Percentiles rank a stretch among this genome's conserved stretches.
phyloP scores from a whole-genome alignment of 2,888 invertebrate genomes.

The Tipula helvola region DNA sequence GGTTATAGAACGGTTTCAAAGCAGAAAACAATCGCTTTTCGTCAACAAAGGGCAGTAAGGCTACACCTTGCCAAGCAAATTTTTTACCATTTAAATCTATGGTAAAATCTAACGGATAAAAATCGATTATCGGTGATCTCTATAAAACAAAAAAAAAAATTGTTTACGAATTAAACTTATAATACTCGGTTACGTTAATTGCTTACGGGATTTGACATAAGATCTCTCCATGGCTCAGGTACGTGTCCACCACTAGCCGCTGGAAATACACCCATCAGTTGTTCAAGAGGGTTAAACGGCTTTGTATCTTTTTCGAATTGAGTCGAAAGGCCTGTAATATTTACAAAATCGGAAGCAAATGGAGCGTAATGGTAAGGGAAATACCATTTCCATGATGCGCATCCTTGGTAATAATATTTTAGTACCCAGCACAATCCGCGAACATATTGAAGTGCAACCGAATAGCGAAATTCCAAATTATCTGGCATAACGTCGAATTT shows the following conservation, averaged over 20 bases:
- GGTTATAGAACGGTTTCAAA: slow-evolving; percentile 63
- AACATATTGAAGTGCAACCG: slow-evolving; percentile 89
- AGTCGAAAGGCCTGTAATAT: slow-evolving; percentile 73
- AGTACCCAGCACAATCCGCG: slow-evolving; percentile 96
- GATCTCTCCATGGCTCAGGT: slow-evolving; percentile 80
- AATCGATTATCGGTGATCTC: slow-evolving; percentile 92
- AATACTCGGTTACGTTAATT: neutral
- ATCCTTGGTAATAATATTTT: slow-evolving; percentile 98
- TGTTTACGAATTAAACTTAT: neutral
- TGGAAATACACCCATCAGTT: slow-evolving; percentile 98
- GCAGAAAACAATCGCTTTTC: slow-evolving; percentile 79
- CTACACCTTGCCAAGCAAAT: slow-evolving; percentile 99
- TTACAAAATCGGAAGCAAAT: slow-evolving; percentile 96
- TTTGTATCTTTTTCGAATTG: slow-evolving; percentile 77
- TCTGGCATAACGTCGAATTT: slow-evolving; percentile 72
- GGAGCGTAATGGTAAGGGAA: slow-evolving; percentile 99
- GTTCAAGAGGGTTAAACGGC: slow-evolving; percentile 96
- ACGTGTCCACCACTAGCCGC: slow-evolving; percentile 92
- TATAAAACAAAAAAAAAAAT: slow-evolving; percentile 24
- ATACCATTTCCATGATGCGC: slow-evolving; percentile 99
- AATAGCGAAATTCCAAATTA: slow-evolving; percentile 75
- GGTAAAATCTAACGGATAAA: slow-evolving; percentile 95
- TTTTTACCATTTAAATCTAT: slow-evolving; percentile 99
- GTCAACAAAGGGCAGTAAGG: slow-evolving; percentile 94
- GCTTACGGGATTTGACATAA: slow-evolving; percentile 84